Evolutionary conservation across 2,113 vertebrate genomes (phyloP).

Genomic region (Dipodomys merriami): DNA sequence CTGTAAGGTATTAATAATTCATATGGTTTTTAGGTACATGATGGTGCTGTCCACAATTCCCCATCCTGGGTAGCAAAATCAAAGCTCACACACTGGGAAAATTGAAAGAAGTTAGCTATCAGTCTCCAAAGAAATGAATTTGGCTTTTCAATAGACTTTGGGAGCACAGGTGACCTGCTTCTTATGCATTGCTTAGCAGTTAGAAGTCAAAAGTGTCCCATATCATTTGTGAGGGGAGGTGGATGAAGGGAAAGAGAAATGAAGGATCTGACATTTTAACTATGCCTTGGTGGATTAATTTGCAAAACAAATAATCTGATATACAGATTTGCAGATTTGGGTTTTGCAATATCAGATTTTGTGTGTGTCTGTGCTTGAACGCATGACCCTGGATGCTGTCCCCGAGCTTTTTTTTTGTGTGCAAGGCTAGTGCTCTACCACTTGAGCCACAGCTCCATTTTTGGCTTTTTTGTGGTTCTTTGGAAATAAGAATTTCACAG

Average conservation of each 20-base stretch:
- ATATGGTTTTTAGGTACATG: neutral
- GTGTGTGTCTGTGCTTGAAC: no score
- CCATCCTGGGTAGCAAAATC: neutral
- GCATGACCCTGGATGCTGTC: no score
- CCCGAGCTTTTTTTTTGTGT: no score
- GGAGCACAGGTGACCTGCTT: neutral
- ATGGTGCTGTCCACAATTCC: neutral
- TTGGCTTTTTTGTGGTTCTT: no score
- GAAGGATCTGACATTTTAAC: constrained; percentile 20
- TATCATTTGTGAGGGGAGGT: neutral
- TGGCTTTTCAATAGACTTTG: constrained; percentile 32
- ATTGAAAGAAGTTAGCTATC: neutral
- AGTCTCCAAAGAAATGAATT: neutral
- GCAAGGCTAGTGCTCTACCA: no score
- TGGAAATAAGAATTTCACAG: no score
- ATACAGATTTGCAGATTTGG: neutral
- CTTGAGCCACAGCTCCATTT: no score
- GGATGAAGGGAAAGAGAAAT: constrained; percentile 10
- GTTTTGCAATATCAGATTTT: constrained; percentile 27
- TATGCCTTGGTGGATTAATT: constrained; percentile 2
- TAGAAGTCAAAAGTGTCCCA: constrained; percentile 8
- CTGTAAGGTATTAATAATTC: constrained; percentile 25
- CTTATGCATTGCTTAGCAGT: neutral
- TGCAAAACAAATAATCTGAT: constrained; percentile 30
- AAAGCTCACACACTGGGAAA: neutral